Conservation (phyloP, 2,113 vertebrate species). For the Cisticola juncidis region DNA sequence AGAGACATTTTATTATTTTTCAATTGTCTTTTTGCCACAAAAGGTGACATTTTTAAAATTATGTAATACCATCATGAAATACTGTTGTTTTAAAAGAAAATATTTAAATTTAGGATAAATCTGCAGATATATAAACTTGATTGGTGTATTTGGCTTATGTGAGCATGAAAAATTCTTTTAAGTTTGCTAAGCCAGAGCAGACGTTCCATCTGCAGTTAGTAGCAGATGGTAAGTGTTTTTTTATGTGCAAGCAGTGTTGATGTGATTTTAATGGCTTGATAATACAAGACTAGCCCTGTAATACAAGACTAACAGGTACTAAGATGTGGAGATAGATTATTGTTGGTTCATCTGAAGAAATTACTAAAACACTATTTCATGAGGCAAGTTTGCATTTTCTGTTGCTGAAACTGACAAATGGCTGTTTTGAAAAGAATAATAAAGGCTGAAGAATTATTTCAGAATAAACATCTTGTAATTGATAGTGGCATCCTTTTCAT, state of each 20-base stretch:
- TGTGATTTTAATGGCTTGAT: slow-evolving; percentile 39
- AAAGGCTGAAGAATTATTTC: background rate
- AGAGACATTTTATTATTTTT: slow-evolving; percentile 11
- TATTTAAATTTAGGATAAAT: background rate
- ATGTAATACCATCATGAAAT: background rate
- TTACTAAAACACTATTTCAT: background rate
- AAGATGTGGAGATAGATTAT: background rate
- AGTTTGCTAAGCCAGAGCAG: background rate
- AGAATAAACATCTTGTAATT: background rate
- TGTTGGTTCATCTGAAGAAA: background rate
- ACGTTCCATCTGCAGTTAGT: background rate
- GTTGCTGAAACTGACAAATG: background rate
- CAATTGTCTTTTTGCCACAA: slow-evolving; percentile 12
- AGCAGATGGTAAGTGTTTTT: slow-evolving; percentile 15
- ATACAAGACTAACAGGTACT: background rate
- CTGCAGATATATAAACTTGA: background rate
- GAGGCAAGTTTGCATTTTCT: background rate
- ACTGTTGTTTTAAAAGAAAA: background rate
- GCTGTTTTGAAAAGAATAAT: background rate
- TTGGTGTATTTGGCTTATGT: background rate
- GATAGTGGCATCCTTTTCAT: background rate
- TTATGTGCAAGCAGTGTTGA: background rate
- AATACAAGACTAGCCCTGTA: slow-evolving; percentile 1
- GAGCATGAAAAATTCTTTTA: background rate
- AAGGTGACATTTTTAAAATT: background rate